Evolutionary conservation across 1,140 invertebrate genomes (phyloP), one percentile per base, ranked within the genome.

Genomic region (Hyphantria cunea): DNA sequence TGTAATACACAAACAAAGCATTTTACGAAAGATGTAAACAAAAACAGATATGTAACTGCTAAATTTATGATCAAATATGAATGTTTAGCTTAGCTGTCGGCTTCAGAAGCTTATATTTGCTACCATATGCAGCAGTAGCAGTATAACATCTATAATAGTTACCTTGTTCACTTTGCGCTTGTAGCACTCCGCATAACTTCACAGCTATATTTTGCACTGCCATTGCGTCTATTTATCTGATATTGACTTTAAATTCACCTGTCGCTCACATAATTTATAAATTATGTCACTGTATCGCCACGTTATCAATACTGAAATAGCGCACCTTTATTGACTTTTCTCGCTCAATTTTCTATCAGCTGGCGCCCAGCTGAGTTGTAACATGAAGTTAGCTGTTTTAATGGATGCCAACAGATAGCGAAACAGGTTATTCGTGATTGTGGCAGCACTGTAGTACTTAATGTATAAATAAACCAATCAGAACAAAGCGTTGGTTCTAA

Each of bases 101-200:
- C n/a, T n/a, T n/a, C n/a, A n/a, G n/a, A n/a, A n/a, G n/a, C n/a
- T n/a, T n/a, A n/a, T n/a, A n/a, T n/a, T n/a, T n/a, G n/a, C n/a
- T n/a, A n/a, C n/a, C n/a, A n/a, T n/a, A n/a, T n/a, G n/a, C n/a
- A n/a, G n/a, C n/a, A n/a, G n/a, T n/a, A n/a, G n/a, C n/a, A n/a
- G n/a, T n/a, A n/a, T n/a, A n/a, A n/a, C n/a, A n/a, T n/a, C n/a
- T n/a, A n/a, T n/a, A n/a, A 45, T 53, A 51, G 37, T 13, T 74
- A 90, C 89, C 86, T 74, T 78, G 74, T 45, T 86, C 77, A 15
- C 56, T 66, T 60, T 84, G 80, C 33, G 81, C 60, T 69, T 91
- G 87, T 39, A 91, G 66, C 41, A 91, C 70, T 31, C 90, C 90
- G 66, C 90, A 91, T 66, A 91, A 74, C 75, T 91, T 91, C 13